A percentile compares a stretch with the other conserved stretches of the same genome.
Conservation (phyloP, 2,888 invertebrate genomes). For the Tetanocera ferruginea region DNA sequence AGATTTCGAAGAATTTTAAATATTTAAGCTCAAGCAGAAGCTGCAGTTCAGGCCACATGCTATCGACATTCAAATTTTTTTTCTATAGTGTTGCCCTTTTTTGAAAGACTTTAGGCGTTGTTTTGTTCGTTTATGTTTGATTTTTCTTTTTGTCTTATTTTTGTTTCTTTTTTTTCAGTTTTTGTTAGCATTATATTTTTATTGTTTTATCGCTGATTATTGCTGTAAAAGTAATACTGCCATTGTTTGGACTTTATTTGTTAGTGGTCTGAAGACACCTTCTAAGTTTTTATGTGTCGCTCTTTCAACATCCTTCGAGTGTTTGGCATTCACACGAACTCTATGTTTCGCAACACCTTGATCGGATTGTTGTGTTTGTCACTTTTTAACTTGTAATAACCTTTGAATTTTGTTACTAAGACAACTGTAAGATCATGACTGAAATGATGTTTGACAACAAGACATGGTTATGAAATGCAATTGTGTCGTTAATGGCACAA, state of each 20-base stretch:
- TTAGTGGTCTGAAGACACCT: not conserved
- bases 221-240: conserved; percentile 49
- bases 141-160: conserved; percentile 17
- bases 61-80: not conserved
- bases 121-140: not conserved
- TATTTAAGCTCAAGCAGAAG: conserved; percentile 34
- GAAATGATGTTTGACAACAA: not conserved
- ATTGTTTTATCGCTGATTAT: conserved; percentile 26
- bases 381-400: not conserved
- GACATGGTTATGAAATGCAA: conserved; percentile 4
- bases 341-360: conserved; percentile 63
- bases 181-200: not conserved
- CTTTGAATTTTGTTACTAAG: not conserved
- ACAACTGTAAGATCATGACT: conserved; percentile 4
- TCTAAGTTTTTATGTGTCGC: not conserved
- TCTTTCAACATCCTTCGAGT: not conserved
- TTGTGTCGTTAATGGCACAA: not conserved
- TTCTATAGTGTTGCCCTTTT: conserved; percentile 2
- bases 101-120: not conserved
- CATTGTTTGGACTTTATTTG: conserved; percentile 54
- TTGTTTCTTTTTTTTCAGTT: not conserved
- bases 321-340: conserved; percentile 65
- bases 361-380: conserved; percentile 28
- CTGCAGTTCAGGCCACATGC: not conserved
- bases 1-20: conserved; percentile 47